phyloP scores from a whole-genome alignment of 2,888 invertebrate species.

The Drosophila histrio region DNA sequence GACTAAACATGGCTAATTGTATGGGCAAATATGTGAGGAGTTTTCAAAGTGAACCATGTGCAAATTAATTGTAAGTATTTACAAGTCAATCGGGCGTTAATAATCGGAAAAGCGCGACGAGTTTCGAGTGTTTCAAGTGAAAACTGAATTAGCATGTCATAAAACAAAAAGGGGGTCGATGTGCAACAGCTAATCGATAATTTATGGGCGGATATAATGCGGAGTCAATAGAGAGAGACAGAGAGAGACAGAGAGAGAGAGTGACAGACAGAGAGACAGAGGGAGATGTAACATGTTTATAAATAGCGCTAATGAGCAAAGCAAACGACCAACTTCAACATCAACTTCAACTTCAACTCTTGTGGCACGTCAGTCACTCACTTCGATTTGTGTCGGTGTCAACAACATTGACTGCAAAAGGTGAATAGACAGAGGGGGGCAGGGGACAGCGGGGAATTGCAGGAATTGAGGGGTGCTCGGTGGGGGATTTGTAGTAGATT shows the following conservation, averaged over 20 bases:
- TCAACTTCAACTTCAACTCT: conserved; percentile 11
- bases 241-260: not conserved
- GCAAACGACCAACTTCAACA: conserved; percentile 31
- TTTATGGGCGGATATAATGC: conserved; percentile 68
- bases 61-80: conserved; percentile 59
- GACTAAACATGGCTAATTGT: not conserved
- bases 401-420: conserved; percentile 25
- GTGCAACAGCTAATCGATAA: conserved; percentile 66
- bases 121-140: conserved; percentile 40
- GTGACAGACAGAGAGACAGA: not conserved
- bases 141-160: conserved; percentile 66
- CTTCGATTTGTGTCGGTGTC: conserved; percentile 51
- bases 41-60: conserved; percentile 3
- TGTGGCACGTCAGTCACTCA: conserved; percentile 36
- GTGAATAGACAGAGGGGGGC: not conserved
- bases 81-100: conserved; percentile 46
- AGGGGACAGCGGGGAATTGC: too few relatives aligned
- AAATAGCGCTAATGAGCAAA: conserved; percentile 70
- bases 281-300: conserved; percentile 66
- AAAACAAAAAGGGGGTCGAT: conserved; percentile 21
- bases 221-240: not conserved
- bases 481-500: conserved; percentile 20
- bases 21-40: not conserved
- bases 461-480: not conserved
- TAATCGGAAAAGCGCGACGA: conserved; percentile 48